phyloP scores from a whole-genome alignment of 2,113 vertebrate genomes.

The Nymphicus hollandicus region DNA sequence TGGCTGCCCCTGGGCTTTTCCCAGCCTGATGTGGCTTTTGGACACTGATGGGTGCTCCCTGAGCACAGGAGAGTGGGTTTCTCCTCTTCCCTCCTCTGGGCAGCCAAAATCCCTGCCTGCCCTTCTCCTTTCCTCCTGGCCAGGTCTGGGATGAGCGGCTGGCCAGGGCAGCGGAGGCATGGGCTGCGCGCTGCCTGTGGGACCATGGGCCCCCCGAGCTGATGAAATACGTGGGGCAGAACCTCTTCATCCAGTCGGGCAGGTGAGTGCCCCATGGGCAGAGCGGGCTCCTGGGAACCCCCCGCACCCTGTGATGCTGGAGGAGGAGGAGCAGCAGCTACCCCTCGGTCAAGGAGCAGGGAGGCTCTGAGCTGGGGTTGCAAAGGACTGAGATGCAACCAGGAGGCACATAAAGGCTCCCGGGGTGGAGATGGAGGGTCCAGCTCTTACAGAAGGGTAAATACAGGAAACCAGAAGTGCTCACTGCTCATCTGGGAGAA shows the following conservation, averaged over 20 bases:
- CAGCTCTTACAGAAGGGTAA: background rate
- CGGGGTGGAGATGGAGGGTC: background rate
- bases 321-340: background rate
- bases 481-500: background rate
- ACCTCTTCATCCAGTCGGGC: constrained; percentile 86
- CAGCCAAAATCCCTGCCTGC: background rate
- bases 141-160: constrained; percentile 87
- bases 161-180: constrained; percentile 82
- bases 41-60: background rate
- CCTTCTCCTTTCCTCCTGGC: background rate
- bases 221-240: constrained; percentile 86
- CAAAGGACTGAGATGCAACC: background rate
- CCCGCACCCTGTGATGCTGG: fast-evolving
- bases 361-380: background rate
- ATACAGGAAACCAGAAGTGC: background rate
- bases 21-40: background rate
- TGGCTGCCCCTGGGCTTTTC: background rate
- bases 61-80: background rate
- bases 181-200: constrained; percentile 86
- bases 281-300: background rate
- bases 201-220: constrained; percentile 83
- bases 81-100: background rate
- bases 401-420: background rate
- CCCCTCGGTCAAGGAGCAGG: background rate
- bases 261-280: constrained; percentile 61